Conservation (phyloP, 2,888 invertebrate species). For the Morpho helenor region DNA sequence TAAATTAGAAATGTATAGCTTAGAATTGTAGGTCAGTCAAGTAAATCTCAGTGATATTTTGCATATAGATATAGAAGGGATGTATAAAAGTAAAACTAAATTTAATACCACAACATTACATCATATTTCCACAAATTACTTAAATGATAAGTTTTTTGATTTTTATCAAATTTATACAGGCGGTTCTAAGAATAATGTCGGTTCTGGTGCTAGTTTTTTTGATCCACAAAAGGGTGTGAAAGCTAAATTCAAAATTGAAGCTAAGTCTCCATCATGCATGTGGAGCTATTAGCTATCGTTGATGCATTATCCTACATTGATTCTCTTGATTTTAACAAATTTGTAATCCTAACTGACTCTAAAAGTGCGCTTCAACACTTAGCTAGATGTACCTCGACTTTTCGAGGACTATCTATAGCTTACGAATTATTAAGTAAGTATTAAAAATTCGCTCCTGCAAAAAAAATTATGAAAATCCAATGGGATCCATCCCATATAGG, state of each 20-base stretch:
- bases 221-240: too few relatives aligned
- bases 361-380: too few relatives aligned
- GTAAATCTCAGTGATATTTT: too few relatives aligned
- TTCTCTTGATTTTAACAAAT: too few relatives aligned
- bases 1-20: slow-evolving; percentile 2
- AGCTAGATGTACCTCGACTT: too few relatives aligned
- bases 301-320: too few relatives aligned
- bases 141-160: too few relatives aligned
- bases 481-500: slow-evolving; percentile 17
- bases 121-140: neutral
- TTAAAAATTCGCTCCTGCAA: too few relatives aligned
- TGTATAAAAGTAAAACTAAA: neutral
- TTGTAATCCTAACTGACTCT: too few relatives aligned
- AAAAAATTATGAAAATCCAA: slow-evolving; percentile 8
- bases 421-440: too few relatives aligned
- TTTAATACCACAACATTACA: neutral
- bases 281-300: neutral
- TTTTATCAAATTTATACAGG: neutral
- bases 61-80: too few relatives aligned
- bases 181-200: slow-evolving; percentile 7
- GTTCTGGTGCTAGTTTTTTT: slow-evolving; percentile 4
- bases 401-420: too few relatives aligned
- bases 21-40: slow-evolving; percentile 3
- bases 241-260: slow-evolving; percentile 8
- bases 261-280: neutral